Evolutionary conservation across 2,113 vertebrate genomes (phyloP), one percentile per base, ranked within the genome.

Genomic region (Nicator chloris): DNA sequence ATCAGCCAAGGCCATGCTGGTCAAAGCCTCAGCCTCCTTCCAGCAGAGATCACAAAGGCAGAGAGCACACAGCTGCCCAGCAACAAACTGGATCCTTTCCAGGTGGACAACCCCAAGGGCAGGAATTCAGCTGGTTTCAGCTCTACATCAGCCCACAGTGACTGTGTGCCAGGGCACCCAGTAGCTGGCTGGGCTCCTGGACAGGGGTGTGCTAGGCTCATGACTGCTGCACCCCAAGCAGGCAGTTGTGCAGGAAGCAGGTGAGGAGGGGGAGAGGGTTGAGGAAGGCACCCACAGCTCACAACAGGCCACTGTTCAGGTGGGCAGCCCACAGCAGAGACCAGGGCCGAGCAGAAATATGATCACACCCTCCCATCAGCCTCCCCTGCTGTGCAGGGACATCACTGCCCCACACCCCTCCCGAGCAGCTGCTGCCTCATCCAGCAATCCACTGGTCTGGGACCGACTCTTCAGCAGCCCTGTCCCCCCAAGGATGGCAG

Each of bases 261-360:
- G 28, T 23, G 17, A 82, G 37, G 24, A 83, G 13, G 6, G 15
- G 11, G 3, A 90, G 26, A 64, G 8, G 65, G 30, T 19, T 21
- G 24, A 68, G 54, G 39, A 88, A 90, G 54, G 45, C 54, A 82
- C 20, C 53, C 40, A 30, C 27, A 71, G 44, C 71, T 90, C 64
- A 27, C 37, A 53, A n/a, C 3, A 61, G 40, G 35, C 9, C 4
- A 7, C 28, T 35, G 30, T 54, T 60, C 18, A 31, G 54, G 14
- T 37, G 19, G 22, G 39, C 47, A 81, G 51, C 39, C 23, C 54
- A 37, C 28, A 68, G 20, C n/a, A 51, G 37, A 64, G 69, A 66
- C 6, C 8, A 47, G 10, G 18, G 18, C 7, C 0, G 1, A 76
- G 45, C 44, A 82, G 68, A 80, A 69, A 18, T 9, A 47, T 0